Conservation (phyloP, 2,797 vertebrate species). For the Pseudomugil gertrudae region DNA sequence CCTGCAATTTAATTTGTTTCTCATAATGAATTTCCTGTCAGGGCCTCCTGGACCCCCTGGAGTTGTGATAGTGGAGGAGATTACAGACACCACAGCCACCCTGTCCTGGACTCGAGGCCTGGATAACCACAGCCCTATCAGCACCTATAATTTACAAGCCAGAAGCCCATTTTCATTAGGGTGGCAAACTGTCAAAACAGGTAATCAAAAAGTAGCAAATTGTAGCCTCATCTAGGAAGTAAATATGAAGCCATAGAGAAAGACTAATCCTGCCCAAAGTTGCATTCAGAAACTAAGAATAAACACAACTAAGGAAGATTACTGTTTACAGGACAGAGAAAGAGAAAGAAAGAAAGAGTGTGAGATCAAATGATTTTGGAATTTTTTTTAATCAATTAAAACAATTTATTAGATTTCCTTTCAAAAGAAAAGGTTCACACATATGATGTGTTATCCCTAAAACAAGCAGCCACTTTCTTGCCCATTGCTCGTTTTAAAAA, state of each 20-base stretch:
- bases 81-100: slow-evolving; percentile 92
- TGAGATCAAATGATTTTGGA: no score
- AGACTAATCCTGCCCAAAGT: slow-evolving; percentile 45
- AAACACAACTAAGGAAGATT: slow-evolving; percentile 19
- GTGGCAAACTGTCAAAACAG: slow-evolving; percentile 97
- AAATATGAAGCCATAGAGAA: slow-evolving; percentile 30
- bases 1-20: slow-evolving; percentile 33
- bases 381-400: no score
- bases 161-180: slow-evolving; percentile 97
- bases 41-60: slow-evolving; percentile 96
- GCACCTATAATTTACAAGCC: slow-evolving; percentile 93
- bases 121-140: slow-evolving; percentile 97
- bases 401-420: slow-evolving; percentile 2
- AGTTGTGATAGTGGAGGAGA: slow-evolving; percentile 96
- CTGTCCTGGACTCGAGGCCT: slow-evolving; percentile 93
- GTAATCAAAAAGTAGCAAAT: slow-evolving; percentile 80
- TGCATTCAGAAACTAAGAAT: slow-evolving; percentile 17
- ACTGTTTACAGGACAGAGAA: slow-evolving; percentile 8
- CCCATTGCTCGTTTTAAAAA: neutral
- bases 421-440: neutral
- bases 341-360: no score
- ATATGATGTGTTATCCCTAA: neutral
- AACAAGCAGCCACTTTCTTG: neutral
- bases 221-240: slow-evolving; percentile 46
- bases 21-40: slow-evolving; percentile 59